phyloP scores from a whole-genome alignment of 1,140 invertebrate species.

The Platyura marginata region DNA sequence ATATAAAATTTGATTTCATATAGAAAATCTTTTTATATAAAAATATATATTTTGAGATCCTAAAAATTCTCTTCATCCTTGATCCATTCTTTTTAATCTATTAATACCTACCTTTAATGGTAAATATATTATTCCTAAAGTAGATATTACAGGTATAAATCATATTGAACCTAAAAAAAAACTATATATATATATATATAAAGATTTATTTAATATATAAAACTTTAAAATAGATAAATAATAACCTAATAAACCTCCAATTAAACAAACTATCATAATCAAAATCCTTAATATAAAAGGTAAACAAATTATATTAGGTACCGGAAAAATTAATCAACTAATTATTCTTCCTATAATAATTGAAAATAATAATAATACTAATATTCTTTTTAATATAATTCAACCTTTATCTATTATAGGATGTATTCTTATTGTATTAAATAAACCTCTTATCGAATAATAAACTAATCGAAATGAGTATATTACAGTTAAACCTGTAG shows the following conservation, averaged over 20 bases:
- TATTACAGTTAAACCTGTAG: constrained; percentile 30
- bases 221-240: constrained; percentile 17
- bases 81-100: constrained; percentile 11
- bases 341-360: constrained; percentile 25
- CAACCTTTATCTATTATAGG: constrained; percentile 26
- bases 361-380: constrained; percentile 29
- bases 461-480: constrained; percentile 34
- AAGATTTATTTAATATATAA: constrained; percentile 17
- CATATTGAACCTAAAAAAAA: constrained; percentile 17
- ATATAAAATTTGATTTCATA: constrained; percentile 15
- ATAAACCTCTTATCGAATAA: constrained; percentile 27
- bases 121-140: constrained; percentile 9
- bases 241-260: constrained; percentile 15
- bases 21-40: constrained; percentile 15
- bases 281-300: constrained; percentile 20
- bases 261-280: constrained; percentile 17
- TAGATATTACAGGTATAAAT: constrained; percentile 20
- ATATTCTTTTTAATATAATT: constrained; percentile 27
- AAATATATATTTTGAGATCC: constrained; percentile 21
- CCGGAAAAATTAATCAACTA: constrained; percentile 21
- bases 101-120: background rate
- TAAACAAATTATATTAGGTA: constrained; percentile 26
- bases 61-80: constrained; percentile 28
- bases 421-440: constrained; percentile 26
- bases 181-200: constrained; percentile 15